A percentile compares a stretch with the other conserved stretches of the same genome.
Evolutionary conservation across 2,113 vertebrate genomes (phyloP).

Genomic region (Poecile atricapillus): DNA sequence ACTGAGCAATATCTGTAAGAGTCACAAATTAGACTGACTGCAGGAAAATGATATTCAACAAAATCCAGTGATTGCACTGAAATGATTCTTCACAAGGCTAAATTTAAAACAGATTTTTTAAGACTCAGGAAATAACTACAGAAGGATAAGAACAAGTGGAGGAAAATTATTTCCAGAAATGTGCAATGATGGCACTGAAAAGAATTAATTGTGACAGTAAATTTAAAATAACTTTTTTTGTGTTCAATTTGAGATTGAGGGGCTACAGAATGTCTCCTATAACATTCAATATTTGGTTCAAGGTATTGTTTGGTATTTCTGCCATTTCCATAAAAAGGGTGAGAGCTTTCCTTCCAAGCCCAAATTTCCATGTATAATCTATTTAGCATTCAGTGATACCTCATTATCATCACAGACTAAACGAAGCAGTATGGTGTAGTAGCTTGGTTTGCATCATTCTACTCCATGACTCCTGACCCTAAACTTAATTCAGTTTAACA

Average conservation of each 20-base stretch:
- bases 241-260: background rate
- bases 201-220: background rate
- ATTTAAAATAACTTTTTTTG: background rate
- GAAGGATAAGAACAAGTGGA: background rate
- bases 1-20: background rate
- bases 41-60: background rate
- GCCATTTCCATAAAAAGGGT: background rate
- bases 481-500: background rate
- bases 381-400: background rate
- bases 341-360: background rate
- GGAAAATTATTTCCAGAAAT: background rate
- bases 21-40: background rate
- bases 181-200: background rate
- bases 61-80: slow-evolving; percentile 11
- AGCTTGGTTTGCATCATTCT: background rate
- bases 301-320: background rate
- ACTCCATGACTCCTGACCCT: background rate
- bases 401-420: slow-evolving; percentile 16
- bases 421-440: background rate
- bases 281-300: background rate
- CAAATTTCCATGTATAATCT: background rate
- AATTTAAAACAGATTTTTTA: slow-evolving; percentile 35
- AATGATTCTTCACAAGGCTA: slow-evolving; percentile 14
- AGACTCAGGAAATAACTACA: slow-evolving; percentile 2
- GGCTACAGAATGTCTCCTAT: background rate